phyloP scores from a whole-genome alignment of 2,888 invertebrate species.

The Nomada flava region DNA sequence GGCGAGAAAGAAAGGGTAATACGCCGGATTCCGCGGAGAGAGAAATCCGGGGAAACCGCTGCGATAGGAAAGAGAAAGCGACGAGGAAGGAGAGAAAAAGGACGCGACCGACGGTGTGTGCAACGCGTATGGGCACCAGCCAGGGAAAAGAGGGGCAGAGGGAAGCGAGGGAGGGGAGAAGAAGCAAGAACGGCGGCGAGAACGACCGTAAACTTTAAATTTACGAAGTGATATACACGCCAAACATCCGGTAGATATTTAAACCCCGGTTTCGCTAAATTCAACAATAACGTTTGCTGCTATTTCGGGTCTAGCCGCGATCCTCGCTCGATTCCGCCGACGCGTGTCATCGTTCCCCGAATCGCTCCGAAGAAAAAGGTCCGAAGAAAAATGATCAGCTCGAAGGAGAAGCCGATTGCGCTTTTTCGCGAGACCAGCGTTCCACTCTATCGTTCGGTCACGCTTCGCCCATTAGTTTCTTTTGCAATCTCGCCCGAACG shows the following conservation, averaged over 20 bases:
- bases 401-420: neutral
- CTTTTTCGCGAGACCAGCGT: neutral
- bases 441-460: neutral
- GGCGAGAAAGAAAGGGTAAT: constrained; percentile 41
- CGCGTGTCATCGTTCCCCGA: constrained; percentile 50
- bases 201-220: constrained; percentile 81
- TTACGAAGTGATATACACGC: constrained; percentile 83
- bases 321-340: constrained; percentile 32
- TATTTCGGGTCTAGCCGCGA: constrained; percentile 74
- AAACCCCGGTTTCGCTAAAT: constrained; percentile 78
- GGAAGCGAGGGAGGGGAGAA: constrained; percentile 19
- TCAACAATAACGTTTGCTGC: constrained; percentile 76
- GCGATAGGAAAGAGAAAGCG: constrained; percentile 7
- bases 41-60: constrained; percentile 4
- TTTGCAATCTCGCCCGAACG: neutral
- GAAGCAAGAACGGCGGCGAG: constrained; percentile 59
- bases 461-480: neutral
- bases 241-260: constrained; percentile 83
- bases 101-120: neutral
- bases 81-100: constrained; percentile 15
- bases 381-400: neutral
- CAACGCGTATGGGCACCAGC: neutral
- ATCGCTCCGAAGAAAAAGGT: constrained; percentile 10
- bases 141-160: neutral
- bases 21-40: constrained; percentile 41